Conservation (phyloP, 2,113 vertebrate species). For the Nansenia antarctica region DNA sequence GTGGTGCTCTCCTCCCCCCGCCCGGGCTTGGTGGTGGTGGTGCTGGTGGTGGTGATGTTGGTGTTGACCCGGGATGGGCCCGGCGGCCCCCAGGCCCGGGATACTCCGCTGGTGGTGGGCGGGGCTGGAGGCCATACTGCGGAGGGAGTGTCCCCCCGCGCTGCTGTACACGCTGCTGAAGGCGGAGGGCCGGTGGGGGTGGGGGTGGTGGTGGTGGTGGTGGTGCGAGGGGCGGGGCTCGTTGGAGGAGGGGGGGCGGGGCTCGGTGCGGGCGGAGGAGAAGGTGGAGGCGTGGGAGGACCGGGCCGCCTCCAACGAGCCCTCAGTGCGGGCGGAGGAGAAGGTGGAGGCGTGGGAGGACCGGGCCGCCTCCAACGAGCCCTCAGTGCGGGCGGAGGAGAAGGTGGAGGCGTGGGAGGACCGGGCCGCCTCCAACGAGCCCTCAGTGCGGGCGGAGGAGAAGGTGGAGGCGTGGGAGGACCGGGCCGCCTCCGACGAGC, state of each 20-base stretch:
- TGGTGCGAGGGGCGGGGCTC: slow-evolving; percentile 65
- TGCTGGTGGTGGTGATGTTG: slow-evolving; percentile 76
- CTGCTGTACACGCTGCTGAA: slow-evolving; percentile 89
- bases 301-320: slow-evolving; percentile 79
- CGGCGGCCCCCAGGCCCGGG: slow-evolving; percentile 40
- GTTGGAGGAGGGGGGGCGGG: slow-evolving; percentile 74
- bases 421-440: slow-evolving; percentile 79
- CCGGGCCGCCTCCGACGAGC: slow-evolving; percentile 79
- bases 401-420: slow-evolving; percentile 76
- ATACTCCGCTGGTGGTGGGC: slow-evolving; percentile 75
- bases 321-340: too few relatives aligned
- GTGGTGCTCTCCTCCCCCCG: slow-evolving; percentile 75
- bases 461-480: slow-evolving; percentile 83
- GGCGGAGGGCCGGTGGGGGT: slow-evolving; percentile 84
- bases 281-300: slow-evolving; percentile 84
- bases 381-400: too few relatives aligned
- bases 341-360: slow-evolving; percentile 80
- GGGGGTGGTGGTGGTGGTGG: slow-evolving; percentile 41
- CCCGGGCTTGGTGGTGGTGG: slow-evolving; percentile 78
- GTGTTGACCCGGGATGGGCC: too few relatives aligned
- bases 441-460: slow-evolving; percentile 82
- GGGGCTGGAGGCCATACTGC: slow-evolving; percentile 26
- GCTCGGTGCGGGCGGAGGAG: slow-evolving; percentile 82
- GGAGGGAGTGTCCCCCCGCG: slow-evolving; percentile 80
- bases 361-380: too few relatives aligned